Conservation (phyloP, 2,113 vertebrate genomes). For the Nothocercus nigrocapillus region DNA sequence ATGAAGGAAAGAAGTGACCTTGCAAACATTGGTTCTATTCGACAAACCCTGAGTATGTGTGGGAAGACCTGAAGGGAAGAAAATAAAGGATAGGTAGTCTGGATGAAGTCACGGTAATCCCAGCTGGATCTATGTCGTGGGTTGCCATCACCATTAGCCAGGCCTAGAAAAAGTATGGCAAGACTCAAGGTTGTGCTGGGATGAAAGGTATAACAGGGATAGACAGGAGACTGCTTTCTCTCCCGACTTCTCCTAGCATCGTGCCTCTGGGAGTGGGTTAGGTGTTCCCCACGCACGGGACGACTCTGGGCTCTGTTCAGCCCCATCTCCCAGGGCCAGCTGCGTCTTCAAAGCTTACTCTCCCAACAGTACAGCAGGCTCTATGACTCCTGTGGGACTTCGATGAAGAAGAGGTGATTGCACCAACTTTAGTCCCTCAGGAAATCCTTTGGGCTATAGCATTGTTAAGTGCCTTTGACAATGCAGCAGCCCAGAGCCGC, state of each 20-base stretch:
- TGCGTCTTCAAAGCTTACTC: neutral
- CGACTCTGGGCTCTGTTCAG: neutral
- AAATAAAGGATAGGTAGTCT: neutral
- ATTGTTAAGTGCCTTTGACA: conserved; percentile 36
- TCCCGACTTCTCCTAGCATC: neutral
- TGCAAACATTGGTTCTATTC: neutral
- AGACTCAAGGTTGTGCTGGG: neutral
- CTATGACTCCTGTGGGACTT: conserved; percentile 10
- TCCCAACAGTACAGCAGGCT: neutral
- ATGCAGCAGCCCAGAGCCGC: neutral
- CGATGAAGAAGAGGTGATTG: neutral
- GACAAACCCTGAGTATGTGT: neutral
- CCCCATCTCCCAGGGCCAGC: accelerated
- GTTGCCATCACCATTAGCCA: neutral
- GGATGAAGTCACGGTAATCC: neutral
- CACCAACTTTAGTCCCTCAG: neutral
- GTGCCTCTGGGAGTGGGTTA: neutral
- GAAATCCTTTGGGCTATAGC: conserved; percentile 51
- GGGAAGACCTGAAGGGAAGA: neutral
- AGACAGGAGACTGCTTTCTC: neutral
- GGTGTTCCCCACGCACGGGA: accelerated
- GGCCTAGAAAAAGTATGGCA: neutral
- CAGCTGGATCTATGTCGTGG: neutral
- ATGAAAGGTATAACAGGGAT: neutral
- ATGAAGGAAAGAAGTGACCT: neutral